phyloP scores from a whole-genome alignment of 2,888 invertebrate genomes.

The Cylindroiulus punctatus region DNA sequence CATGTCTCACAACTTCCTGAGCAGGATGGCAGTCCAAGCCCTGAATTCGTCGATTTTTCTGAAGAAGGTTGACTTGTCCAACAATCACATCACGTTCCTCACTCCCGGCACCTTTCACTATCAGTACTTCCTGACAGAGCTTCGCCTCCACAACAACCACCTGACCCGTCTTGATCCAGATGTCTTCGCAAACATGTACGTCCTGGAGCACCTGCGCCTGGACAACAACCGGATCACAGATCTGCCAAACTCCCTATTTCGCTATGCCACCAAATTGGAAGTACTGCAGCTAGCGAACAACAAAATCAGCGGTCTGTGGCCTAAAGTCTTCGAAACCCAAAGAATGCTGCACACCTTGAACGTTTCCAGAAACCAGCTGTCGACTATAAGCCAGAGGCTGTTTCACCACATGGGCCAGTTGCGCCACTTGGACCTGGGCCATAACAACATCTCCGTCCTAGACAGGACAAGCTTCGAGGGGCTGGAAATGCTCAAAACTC shows the following conservation, averaged over 20 bases:
- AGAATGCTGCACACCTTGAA: constrained; percentile 53
- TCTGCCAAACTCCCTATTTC: not conserved
- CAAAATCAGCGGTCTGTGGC: constrained; percentile 42
- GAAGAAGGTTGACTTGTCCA: constrained; percentile 55
- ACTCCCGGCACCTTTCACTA: constrained; percentile 54
- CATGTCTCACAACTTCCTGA: constrained; percentile 60
- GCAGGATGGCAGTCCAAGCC: constrained; percentile 57
- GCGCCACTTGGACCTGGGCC: constrained; percentile 53
- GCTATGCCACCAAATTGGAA: constrained; percentile 3
- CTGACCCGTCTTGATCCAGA: constrained; percentile 53
- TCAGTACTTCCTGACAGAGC: constrained; percentile 55
- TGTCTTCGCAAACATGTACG: constrained; percentile 55
- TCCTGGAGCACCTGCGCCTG: constrained; percentile 55
- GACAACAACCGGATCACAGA: constrained; percentile 55
- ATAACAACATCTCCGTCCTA: constrained; percentile 50
- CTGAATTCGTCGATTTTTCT: constrained; percentile 56
- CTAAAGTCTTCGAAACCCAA: constrained; percentile 53
- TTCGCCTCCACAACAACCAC: constrained; percentile 60
- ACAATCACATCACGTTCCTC: constrained; percentile 54
- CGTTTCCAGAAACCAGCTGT: constrained; percentile 54
- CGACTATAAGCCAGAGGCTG: constrained; percentile 49
- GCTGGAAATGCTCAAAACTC: not conserved
- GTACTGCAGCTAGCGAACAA: constrained; percentile 54
- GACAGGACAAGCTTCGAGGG: constrained; percentile 31
- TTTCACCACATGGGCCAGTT: constrained; percentile 45